Base-by-base conservation (phyloP, 2,113 vertebrate genomes). In the Gallinago jamesoni region DNA sequence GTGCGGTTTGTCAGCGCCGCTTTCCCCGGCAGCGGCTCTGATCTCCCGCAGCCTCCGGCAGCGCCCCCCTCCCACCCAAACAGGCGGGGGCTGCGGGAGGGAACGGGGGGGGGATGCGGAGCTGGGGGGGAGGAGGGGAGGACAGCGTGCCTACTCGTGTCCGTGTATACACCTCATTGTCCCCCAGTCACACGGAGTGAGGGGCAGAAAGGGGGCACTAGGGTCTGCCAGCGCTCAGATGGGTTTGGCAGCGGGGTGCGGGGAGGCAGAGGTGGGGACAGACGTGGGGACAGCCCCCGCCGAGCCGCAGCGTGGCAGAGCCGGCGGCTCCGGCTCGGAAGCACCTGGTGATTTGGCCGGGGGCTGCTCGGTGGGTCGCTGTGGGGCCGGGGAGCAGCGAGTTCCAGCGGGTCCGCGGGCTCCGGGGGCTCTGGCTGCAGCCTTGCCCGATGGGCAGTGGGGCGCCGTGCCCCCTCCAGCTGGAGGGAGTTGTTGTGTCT, bases 121-220 rank as follows among this genome's bases (percentile, higher is more conserved):
- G 68, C 72, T 3, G 60, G 24, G 18, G 23, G 16, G 12, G 33
- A 7, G 0, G 66, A 4, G 1, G 19, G 53, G 48, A 43, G 72
- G 60, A 12, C 1, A 2, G 7, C 6, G 24, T 7, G 3, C 12
- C 0, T 4, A 0, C 62, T 48, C 50, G 0, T 15, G 2, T 5
- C 24, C 53, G 1, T 1, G 6, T 37, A 1, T 1, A 1, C 56
- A 2, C 39, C 20, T 13, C 6, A 21, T 70, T 33, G 6, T 59
- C 20, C 0, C 5, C 45, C 57, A 3, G 1, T 12, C 66, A 2
- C 27, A 9, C 48, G 2, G 2, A 28, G 59, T 28, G 3, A 22
- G 1, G 16, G 64, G 62, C 20, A 17, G 52, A 47, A 67, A 30
- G 33, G 45, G 9, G 14, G 64, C 27, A 8, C 12, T 3, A 10